phyloP scores from a whole-genome alignment of 2,797 vertebrate species.

The Gila robusta region DNA sequence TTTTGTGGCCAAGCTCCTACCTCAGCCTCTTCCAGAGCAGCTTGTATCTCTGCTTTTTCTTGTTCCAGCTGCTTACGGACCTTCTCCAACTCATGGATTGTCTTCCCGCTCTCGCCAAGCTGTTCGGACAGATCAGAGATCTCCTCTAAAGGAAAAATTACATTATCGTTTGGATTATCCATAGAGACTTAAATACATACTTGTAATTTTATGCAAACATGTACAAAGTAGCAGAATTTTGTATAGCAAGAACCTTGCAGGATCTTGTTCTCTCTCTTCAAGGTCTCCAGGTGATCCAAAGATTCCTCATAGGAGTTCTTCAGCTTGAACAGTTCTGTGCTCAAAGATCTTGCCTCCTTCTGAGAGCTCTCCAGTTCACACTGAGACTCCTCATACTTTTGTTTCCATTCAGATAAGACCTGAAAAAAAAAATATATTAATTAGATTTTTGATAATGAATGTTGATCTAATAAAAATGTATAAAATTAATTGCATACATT shows the following conservation, averaged over 20 bases:
- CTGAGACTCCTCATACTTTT: constrained; percentile 72
- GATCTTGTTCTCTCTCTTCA: constrained; percentile 83
- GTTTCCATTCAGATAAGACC: constrained; percentile 72
- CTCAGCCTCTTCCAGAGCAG: constrained; percentile 75
- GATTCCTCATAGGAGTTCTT: constrained; percentile 72
- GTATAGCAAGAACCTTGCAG: constrained; percentile 76
- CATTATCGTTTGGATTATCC: constrained; percentile 1
- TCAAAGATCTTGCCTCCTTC: constrained; percentile 73
- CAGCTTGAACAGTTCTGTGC: constrained; percentile 75
- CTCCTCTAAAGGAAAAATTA: constrained; percentile 62
- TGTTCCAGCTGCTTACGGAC: constrained; percentile 80
- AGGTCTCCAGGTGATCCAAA: constrained; percentile 69
- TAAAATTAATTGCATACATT: background rate
- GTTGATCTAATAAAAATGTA: too few relatives aligned
- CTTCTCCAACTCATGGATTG: constrained; percentile 78
- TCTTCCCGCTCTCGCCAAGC: constrained; percentile 77
- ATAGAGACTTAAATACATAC: background rate
- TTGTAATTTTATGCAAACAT: background rate
- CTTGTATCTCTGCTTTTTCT: constrained; percentile 83
- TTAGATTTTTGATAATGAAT: background rate
- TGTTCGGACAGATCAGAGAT: constrained; percentile 68
- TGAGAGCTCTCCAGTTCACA: constrained; percentile 70
- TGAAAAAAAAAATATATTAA: background rate
- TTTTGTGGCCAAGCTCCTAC: constrained; percentile 50
- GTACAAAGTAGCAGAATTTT: constrained; percentile 5